Evolutionary conservation across 1,140 invertebrate species (phyloP).

Genomic region (Pseudachorutes palmiensis): DNA sequence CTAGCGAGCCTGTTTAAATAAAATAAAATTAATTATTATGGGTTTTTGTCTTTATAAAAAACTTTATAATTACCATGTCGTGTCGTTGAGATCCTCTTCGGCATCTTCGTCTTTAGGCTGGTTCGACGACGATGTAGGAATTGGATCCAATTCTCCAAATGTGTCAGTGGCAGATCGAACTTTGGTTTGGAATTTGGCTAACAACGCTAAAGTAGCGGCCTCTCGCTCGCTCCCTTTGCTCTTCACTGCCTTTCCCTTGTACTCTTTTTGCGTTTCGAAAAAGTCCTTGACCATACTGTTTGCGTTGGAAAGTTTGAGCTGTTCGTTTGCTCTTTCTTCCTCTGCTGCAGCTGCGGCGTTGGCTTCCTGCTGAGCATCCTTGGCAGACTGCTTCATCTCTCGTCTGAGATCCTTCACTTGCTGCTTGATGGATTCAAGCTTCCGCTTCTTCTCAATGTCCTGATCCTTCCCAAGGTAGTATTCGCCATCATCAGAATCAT

Average conservation of each 20-base stretch:
- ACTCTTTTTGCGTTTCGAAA: slow-evolving; percentile 66
- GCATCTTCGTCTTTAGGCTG: slow-evolving; percentile 30
- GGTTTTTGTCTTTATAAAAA: slow-evolving; percentile 13
- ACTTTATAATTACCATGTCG: slow-evolving; percentile 28
- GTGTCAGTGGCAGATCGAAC: slow-evolving; percentile 59
- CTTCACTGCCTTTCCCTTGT: slow-evolving; percentile 58
- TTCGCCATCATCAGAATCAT: slow-evolving; percentile 42
- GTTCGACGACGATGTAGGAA: slow-evolving; percentile 38
- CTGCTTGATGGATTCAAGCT: slow-evolving; percentile 50
- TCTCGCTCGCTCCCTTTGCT: slow-evolving; percentile 53
- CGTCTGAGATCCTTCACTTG: slow-evolving; percentile 50
- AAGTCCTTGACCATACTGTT: slow-evolving; percentile 64
- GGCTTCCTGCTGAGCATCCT: slow-evolving; percentile 37
- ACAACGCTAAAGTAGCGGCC: slow-evolving; percentile 58
- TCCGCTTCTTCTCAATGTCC: slow-evolving; percentile 55
- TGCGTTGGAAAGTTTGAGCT: slow-evolving; percentile 43
- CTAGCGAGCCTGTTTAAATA: slow-evolving; percentile 65
- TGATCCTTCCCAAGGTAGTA: slow-evolving; percentile 62
- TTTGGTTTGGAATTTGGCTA: slow-evolving; percentile 76
- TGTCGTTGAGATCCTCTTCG: slow-evolving; percentile 30
- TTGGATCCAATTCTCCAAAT: slow-evolving; percentile 38
- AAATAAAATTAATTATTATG: background rate
- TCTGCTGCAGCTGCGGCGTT: slow-evolving; percentile 40
- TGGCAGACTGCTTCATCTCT: slow-evolving; percentile 55
- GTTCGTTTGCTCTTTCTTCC: slow-evolving; percentile 42